Conservation (phyloP, 2,888 invertebrate species). For the Rhagophthalmus giganteus region DNA sequence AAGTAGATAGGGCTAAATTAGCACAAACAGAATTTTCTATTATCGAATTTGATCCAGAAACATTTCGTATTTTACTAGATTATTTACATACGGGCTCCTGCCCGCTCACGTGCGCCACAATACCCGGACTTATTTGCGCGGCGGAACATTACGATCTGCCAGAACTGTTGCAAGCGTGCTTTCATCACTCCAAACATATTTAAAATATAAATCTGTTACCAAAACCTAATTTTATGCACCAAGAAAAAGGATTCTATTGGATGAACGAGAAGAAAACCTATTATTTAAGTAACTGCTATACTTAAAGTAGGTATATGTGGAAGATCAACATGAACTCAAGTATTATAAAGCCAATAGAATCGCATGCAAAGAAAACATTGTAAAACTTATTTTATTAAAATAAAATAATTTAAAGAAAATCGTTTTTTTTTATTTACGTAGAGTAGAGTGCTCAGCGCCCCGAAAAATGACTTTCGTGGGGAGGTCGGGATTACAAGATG, state of each 20-base stretch:
- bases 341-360: conserved; percentile 16
- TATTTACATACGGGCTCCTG: conserved; percentile 93
- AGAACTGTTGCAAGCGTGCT: conserved; percentile 89
- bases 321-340: background rate
- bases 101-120: conserved; percentile 87
- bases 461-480: too few relatives aligned
- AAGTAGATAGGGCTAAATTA: conserved; percentile 87
- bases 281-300: background rate
- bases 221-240: conserved; percentile 20
- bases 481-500: background rate
- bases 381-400: conserved; percentile 32
- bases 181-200: conserved; percentile 88
- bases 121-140: conserved; percentile 90
- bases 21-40: conserved; percentile 95
- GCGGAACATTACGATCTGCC: conserved; percentile 94
- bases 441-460: background rate
- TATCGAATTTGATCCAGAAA: conserved; percentile 93
- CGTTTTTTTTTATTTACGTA: background rate
- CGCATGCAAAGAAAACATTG: conserved; percentile 26
- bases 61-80: conserved; percentile 86
- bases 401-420: conserved; percentile 16
- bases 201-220: background rate
- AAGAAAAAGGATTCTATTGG: conserved; percentile 19
- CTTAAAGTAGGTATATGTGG: background rate
- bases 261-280: background rate